Conservation (phyloP, 2,888 invertebrate genomes). For the Drosophila ezoana region DNA sequence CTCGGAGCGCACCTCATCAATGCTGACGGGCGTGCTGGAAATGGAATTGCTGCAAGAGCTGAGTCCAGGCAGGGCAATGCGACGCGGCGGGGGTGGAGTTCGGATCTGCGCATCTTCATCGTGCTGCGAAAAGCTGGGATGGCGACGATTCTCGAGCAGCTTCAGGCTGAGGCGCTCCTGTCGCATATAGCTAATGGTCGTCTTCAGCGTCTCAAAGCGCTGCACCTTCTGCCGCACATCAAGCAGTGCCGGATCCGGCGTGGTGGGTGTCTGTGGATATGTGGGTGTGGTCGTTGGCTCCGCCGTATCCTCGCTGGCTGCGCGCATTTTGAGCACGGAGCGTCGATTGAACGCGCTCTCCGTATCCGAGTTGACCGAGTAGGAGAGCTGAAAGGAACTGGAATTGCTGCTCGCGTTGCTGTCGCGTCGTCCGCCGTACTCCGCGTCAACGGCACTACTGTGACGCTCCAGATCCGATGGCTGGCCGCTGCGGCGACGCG, state of each 20-base stretch:
- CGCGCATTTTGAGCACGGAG: conserved; percentile 76
- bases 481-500: conserved; percentile 71
- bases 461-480: conserved; percentile 50
- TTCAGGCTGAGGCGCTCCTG: conserved; percentile 66
- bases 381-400: conserved; percentile 78
- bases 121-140: conserved; percentile 47
- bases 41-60: conserved; percentile 36
- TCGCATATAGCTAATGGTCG: conserved; percentile 43
- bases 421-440: conserved; percentile 50
- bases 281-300: background rate
- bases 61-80: conserved; percentile 58
- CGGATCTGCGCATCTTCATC: background rate
- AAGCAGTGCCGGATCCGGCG: conserved; percentile 74
- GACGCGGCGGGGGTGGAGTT: conserved; percentile 57
- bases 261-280: conserved; percentile 23
- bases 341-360: conserved; percentile 80
- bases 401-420: conserved; percentile 54
- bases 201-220: conserved; percentile 78
- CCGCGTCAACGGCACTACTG: conserved; percentile 50
- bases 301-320: conserved; percentile 28
- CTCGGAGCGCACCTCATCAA: conserved; percentile 82
- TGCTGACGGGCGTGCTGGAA: conserved; percentile 61
- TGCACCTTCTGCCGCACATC: conserved; percentile 80
- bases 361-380: conserved; percentile 82
- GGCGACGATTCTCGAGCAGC: conserved; percentile 63